Base-by-base conservation (phyloP, 2,797 vertebrate genomes). In the Enteromius paludinosus region DNA sequence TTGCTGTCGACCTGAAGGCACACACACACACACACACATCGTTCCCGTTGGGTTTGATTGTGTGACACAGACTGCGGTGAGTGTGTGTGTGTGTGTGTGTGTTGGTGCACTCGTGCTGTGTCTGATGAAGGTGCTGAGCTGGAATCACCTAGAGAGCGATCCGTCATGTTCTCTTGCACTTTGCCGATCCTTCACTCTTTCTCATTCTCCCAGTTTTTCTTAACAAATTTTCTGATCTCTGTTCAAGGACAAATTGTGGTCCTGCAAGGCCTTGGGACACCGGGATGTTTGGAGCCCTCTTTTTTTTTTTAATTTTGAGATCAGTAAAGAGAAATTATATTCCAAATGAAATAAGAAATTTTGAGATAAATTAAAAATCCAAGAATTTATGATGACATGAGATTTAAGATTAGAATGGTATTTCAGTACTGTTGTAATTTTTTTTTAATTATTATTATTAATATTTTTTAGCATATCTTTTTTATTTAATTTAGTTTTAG, bases 71-170 rank as follows among this genome's bases (percentile, higher is more conserved):
- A 81, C 83, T 84, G 73, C 61, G 79, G 38, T 68, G n/a, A n/a
- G 43, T 52, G 79, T 45, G 54, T 52, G 35, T 72, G 68, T 66
- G 38, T 72, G 33, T 62, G 43, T 25, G 15, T 78, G 52, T 43
- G 41, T 80, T 14, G 14, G 2, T 38, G n/a, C 59, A 11, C 10
- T 54, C 23, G 15, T 68, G 62, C 62, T 69, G 52, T 64, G 52
- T 71, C 43, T n/a, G 43, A 69, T 25, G 72, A 64, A 69, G 65
- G 65, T 64, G 54, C 45, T 81, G 54, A 64, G 35, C 83, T 64
- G 28, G 38, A 18, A 83, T 74, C 79, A 70, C 35, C 30, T 76
- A 82, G 71, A 84, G 84, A 90, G 88, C 87, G 86, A 88, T 89
- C 56, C 3, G 45, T 77, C 64, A 62, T 54, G 43, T 84, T 66